These are phyloP conservation scores for Smithornis capensis DNA, from an alignment of 2,113 vertebrate genomes.

Conservation along the genomic window DNA sequence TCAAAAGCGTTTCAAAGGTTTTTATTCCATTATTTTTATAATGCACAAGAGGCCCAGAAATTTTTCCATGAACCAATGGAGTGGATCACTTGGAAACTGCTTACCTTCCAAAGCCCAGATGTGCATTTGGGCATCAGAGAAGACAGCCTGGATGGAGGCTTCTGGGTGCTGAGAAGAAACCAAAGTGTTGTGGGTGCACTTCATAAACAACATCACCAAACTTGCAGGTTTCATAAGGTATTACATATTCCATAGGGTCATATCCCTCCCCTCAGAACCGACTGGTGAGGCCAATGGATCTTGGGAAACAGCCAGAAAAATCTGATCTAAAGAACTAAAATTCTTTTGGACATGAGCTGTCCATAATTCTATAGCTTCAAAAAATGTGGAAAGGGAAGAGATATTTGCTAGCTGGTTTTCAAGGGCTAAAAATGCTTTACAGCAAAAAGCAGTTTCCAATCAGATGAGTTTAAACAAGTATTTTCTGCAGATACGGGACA, in stretches of 20 bases:
- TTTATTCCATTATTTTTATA: neutral
- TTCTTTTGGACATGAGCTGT: neutral
- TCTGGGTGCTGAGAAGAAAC: constrained; percentile 88
- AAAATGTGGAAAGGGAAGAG: no score
- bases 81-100: neutral
- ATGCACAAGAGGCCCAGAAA: neutral
- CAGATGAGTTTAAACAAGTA: neutral
- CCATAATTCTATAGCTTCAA: neutral
- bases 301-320: neutral
- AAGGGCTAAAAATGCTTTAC: neutral
- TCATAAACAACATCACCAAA: neutral
- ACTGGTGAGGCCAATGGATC: neutral
- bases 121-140: constrained; percentile 93
- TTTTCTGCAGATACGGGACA: neutral
- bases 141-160: constrained; percentile 92
- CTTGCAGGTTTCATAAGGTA: neutral
- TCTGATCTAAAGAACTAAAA: neutral
- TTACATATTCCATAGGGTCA: neutral
- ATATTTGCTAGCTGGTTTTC: neutral
- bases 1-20: neutral
- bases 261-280: neutral
- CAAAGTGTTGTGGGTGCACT: neutral
- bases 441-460: neutral
- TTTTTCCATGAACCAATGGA: neutral
- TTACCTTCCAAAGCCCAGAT: constrained; percentile 98